Base-by-base conservation (phyloP, 2,888 invertebrate species). In the Pristionchus mayeri region DNA sequence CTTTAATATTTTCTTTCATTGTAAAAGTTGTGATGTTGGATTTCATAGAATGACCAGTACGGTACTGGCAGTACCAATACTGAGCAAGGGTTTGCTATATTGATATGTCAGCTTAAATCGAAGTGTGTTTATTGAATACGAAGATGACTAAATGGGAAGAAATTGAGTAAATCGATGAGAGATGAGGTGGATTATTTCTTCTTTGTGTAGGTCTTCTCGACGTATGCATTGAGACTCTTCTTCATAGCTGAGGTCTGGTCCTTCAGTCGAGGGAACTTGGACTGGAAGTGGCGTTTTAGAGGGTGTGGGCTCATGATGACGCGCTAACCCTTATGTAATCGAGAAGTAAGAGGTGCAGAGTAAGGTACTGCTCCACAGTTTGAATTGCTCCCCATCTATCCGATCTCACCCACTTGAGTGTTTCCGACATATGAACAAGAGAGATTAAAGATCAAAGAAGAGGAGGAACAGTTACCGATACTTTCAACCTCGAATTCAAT, bases 311-410 rank as follows among this genome's bases (percentile, higher is more conserved):
- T 13, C 34, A 34, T 34, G 3, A 16, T 21, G 18, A 13, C 63
- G 30, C 34, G 4, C 50, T 76, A 24, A 76, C 76, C n/a, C 50
- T 9, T 7, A 76, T 21, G 21, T 76, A 76, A 21, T 76, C 76
- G 50, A 76, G 76, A 24, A 76, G 16, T 16, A 76, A 30, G 7
- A 76, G 76, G 34, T 76, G 76, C 3, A 76, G 48, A 9, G 76
- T 50, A 16, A 76, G 50, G 27, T 76, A 76, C 18, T 76, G 50
- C 16, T 76, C 76, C n/a, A 76, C 76, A 30, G 76, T 76, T 18
- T 76, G 76, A 18, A 76, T 76, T 3, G 76, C 76, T 21, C 76
- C 76, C 76, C 34, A 50, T 48, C 76, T 27, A 48, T 50, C 76
- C 18, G 30, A 34, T 50, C 76, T 18, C 34, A 76, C 30, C 21